Evolutionary conservation across 2,888 invertebrate genomes (phyloP), one percentile per base, ranked within the genome.

Genomic region (Auanema sp.): DNA sequence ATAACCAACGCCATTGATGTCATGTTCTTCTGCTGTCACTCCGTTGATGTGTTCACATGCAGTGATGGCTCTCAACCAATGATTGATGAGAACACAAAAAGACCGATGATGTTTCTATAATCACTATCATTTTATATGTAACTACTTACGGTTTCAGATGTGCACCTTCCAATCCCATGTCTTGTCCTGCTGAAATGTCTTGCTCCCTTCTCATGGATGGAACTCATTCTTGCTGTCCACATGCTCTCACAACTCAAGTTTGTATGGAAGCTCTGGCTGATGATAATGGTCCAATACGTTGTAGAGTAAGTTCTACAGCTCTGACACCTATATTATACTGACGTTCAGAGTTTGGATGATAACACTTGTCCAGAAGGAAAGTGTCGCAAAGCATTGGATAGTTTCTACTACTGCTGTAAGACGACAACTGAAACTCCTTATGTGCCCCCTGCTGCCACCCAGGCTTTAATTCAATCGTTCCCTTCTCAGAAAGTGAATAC

Each of bases 11-110:
- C 72, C 41, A 70, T 72, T 16, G 72, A 72, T 44, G 68, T 71
- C 4, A 69, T 69, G 65, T 77, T 74, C 60, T 76, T 69, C 61
- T 77, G 77, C 49, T 77, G 77, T 58, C 72, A 72, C 53, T 66
- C 72, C n/a, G 75, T 76, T 0, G 65, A 72, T 10, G 70, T 77
- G 3, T 76, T 72, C 65, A 65, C 71, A 4, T 77, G 77, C 42
- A 60, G 69, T 4, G 71, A 69, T 43, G 77, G 75, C 0, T n/a
- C 58, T 10, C 64, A 60, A 57, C 66, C 72, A 0, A 54, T 69
- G 24, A 47, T 66, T 10, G 72, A 73, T 33, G 62, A 53, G 49
- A 18, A 49, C 51, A 65, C 65, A 1, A 58, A 61, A 10, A 50
- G 55, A 44, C 66, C 62, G 4, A 54, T 58, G 54, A 62, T 18